Conservation (phyloP, 2,888 invertebrate genomes). For the Limnephilus marmoratus region DNA sequence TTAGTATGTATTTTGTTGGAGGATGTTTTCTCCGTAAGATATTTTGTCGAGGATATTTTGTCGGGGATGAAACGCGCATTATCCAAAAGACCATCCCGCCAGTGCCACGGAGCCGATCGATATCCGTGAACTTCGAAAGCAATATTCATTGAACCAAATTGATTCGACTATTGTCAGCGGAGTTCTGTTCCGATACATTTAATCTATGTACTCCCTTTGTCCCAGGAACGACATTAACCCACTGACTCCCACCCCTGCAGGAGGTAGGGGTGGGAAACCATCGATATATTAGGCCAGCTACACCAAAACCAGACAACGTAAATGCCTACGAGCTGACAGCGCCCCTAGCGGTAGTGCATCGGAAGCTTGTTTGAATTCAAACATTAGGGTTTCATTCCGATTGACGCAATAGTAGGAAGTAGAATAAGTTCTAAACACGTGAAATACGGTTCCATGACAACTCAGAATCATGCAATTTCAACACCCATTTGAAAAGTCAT, state of each 20-base stretch:
- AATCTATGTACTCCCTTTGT: neutral
- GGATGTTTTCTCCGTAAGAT: too few relatives aligned
- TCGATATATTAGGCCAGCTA: neutral
- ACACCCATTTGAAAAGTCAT: too few relatives aligned
- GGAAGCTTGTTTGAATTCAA: neutral
- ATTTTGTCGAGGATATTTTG: too few relatives aligned
- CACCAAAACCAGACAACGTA: neutral
- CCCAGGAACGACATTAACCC: neutral
- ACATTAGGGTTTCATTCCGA: neutral
- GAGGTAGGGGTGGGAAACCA: neutral
- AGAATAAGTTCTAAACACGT: too few relatives aligned
- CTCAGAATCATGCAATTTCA: too few relatives aligned
- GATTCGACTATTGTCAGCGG: slow-evolving; percentile 20
- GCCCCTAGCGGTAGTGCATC: neutral
- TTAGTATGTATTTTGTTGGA: too few relatives aligned
- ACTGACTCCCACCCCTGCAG: neutral
- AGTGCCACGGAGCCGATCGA: neutral
- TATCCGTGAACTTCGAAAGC: neutral
- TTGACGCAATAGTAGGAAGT: neutral
- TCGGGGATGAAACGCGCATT: too few relatives aligned
- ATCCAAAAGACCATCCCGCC: neutral
- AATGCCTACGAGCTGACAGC: neutral
- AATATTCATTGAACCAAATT: neutral
- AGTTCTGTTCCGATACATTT: slow-evolving; percentile 11
- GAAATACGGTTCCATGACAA: too few relatives aligned